Conservation (phyloP, 1,140 invertebrate species). For the Euura saliciscinereae region DNA sequence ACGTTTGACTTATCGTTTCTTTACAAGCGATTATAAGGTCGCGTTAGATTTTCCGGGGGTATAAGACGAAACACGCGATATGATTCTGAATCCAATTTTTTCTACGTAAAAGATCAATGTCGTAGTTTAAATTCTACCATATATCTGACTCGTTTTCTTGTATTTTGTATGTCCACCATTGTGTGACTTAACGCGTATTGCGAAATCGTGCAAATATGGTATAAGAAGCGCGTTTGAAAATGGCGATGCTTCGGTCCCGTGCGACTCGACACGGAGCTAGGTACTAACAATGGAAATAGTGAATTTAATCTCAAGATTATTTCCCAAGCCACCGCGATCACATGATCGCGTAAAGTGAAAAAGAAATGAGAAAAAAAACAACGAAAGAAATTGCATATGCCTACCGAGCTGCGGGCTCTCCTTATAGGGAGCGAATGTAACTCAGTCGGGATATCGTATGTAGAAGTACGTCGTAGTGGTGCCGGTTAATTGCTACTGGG, state of each 20-base stretch:
- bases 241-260: neutral
- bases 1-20: conserved; percentile 5
- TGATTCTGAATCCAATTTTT: no score
- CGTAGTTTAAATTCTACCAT: no score
- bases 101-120: no score
- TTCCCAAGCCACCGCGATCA: conserved; percentile 30
- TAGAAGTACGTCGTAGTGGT: neutral
- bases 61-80: no score
- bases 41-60: no score
- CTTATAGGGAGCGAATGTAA: conserved; percentile 24
- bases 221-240: neutral
- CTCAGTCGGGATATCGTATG: neutral
- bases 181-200: neutral
- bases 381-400: conserved; percentile 33
- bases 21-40: neutral
- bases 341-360: neutral
- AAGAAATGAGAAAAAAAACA: no score
- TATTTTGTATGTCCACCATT: no score
- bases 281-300: conserved; percentile 3
- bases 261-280: neutral
- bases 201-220: neutral
- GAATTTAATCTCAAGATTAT: conserved; percentile 25
- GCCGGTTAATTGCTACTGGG: no score
- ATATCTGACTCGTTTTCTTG: no score
- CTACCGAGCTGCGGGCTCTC: conserved; percentile 14